Conservation (phyloP, 2,888 invertebrate species). For the Netelia fuscicornis region DNA sequence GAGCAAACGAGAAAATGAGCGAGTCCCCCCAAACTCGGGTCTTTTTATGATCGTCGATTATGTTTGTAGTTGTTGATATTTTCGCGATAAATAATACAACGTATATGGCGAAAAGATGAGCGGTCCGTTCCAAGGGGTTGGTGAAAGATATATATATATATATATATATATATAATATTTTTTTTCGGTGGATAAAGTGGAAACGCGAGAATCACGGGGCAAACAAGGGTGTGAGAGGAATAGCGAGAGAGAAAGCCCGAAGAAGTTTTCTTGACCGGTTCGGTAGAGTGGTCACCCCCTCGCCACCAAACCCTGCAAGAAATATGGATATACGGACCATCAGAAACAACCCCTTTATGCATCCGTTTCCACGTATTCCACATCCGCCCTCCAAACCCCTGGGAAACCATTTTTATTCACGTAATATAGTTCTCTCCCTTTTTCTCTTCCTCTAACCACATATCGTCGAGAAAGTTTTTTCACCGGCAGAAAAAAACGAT, state of each 20-base stretch:
- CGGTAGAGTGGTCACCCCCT: conserved; percentile 40
- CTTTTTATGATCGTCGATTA: conserved; percentile 70
- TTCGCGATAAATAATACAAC: conserved; percentile 65
- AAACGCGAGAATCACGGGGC: conserved; percentile 34
- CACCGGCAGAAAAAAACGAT: conserved; percentile 15
- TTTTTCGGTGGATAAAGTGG: conserved; percentile 41
- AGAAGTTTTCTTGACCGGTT: conserved; percentile 62
- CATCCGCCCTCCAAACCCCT: conserved; percentile 43
- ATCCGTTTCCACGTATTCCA: conserved; percentile 49
- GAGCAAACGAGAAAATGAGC: conserved; percentile 66
- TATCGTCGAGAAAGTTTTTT: conserved; percentile 56
- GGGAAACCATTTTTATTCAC: conserved; percentile 65
- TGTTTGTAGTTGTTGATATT: conserved; percentile 71
- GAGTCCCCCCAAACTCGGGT: conserved; percentile 57
- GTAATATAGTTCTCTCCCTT: conserved; percentile 49
- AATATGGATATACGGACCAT: conserved; percentile 50
- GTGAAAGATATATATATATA: neutral
- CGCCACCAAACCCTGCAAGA: conserved; percentile 9
- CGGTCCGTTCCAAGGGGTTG: neutral
- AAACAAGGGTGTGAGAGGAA: conserved; percentile 8
- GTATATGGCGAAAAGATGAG: conserved; percentile 10
- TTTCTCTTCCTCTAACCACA: conserved; percentile 36
- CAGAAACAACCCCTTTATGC: conserved; percentile 57
- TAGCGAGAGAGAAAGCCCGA: conserved; percentile 13
- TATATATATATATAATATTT: conserved; percentile 24